A percentile compares a stretch with the other conserved stretches of the same genome.
These are phyloP conservation scores for Emydura subglobosa DNA, from an alignment of 2,113 vertebrate species.

Conservation along the genomic window DNA sequence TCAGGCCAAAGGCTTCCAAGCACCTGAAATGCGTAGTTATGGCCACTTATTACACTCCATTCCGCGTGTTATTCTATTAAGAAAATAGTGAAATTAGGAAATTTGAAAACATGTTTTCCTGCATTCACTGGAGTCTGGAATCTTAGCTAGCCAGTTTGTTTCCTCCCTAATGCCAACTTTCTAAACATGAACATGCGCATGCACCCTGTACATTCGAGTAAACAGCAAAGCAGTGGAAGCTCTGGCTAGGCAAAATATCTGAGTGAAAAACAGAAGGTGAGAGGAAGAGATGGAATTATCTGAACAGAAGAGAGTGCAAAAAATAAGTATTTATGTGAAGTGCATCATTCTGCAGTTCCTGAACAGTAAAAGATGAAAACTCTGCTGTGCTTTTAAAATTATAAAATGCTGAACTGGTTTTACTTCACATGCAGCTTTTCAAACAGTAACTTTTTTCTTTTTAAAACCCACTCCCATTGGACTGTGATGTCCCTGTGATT, in stretches of 20 bases:
- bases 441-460: neutral
- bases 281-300: neutral
- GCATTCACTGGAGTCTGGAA: neutral
- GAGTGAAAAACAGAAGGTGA: accelerated
- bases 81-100: neutral
- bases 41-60: neutral
- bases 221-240: neutral
- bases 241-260: neutral
- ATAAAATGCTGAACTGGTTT: neutral
- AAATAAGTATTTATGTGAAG: neutral
- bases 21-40: neutral
- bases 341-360: neutral
- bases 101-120: neutral
- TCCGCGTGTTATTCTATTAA: neutral
- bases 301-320: accelerated
- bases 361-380: neutral
- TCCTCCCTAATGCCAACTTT: neutral
- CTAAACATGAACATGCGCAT: accelerated
- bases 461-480: neutral
- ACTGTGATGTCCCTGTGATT: neutral
- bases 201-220: neutral
- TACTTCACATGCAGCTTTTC: neutral
- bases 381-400: neutral
- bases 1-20: neutral
- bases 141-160: neutral